phyloP scores from a whole-genome alignment of 37 sponge, comb jelly and placozoan species.

The Diacarnus erythraeanus region DNA sequence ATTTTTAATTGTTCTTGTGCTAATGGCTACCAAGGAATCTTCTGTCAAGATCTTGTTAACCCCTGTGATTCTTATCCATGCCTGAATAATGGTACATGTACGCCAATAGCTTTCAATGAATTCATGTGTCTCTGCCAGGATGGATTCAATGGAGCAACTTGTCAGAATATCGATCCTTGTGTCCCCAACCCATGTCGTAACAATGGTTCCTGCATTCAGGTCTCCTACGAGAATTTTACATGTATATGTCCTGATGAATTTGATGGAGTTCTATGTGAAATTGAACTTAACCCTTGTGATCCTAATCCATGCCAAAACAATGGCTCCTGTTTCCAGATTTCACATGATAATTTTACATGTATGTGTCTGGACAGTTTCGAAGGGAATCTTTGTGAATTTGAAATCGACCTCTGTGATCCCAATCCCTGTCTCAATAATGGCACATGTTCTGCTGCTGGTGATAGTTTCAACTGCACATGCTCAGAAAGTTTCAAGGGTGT shows the following conservation, averaged over 20 bases:
- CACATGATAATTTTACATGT: background rate
- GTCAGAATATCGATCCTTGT: background rate
- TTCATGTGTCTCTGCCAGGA: background rate
- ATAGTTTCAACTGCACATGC: background rate
- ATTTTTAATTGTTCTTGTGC: conserved; percentile 10
- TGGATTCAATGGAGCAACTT: background rate
- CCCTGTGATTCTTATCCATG: conserved; percentile 22
- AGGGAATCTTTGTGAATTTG: background rate
- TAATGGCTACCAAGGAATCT: background rate
- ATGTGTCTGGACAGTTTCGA: background rate
- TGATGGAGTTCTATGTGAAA: conserved; percentile 6
- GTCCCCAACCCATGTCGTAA: background rate
- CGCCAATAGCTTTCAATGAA: background rate
- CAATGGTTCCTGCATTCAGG: background rate
- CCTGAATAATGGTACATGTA: conserved; percentile 6
- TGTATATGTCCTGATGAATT: background rate
- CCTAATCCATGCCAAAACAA: background rate
- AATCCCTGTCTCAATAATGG: conserved; percentile 16
- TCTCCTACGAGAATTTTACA: background rate
- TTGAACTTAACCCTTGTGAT: background rate
- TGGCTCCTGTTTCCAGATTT: background rate
- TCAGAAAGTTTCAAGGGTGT: background rate
- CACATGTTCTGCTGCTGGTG: background rate
- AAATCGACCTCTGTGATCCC: conserved; percentile 10
- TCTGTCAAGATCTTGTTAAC: background rate